These are phyloP conservation scores for Eolophus roseicapilla DNA, from an alignment of 2,113 vertebrate species.

Conservation along the genomic window DNA sequence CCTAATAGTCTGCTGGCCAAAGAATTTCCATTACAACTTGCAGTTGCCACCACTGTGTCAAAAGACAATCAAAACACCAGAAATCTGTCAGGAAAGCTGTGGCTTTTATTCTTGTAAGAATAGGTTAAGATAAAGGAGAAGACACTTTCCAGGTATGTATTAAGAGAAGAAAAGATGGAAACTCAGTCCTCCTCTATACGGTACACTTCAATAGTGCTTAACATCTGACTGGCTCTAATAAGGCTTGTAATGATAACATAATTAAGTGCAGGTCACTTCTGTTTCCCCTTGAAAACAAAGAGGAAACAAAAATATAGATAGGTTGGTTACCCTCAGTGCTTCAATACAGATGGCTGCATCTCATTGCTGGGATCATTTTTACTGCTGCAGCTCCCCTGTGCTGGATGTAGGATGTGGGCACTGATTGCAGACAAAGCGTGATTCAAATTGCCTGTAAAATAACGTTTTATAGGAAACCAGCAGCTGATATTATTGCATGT, in stretches of 20 bases:
- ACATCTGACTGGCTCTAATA: constrained; percentile 7
- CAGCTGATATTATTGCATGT: not conserved
- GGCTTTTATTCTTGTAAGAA: not conserved
- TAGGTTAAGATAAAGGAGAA: not conserved
- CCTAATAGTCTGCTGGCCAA: not conserved
- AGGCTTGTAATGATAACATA: not conserved
- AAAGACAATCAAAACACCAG: not conserved
- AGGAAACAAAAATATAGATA: not conserved
- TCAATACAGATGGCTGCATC: not conserved
- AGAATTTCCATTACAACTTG: not conserved
- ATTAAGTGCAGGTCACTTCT: not conserved
- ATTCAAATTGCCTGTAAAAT: not conserved
- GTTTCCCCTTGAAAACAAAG: not conserved
- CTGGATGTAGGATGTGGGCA: not conserved
- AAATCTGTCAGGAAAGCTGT: not conserved
- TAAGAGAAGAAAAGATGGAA: not conserved
- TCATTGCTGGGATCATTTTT: not conserved
- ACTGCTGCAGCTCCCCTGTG: not conserved
- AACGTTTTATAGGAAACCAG: not conserved
- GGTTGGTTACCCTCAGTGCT: not conserved
- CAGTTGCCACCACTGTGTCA: not conserved
- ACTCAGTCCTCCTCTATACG: not conserved
- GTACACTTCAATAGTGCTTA: not conserved
- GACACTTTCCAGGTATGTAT: not conserved
- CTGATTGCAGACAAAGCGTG: not conserved